Conservation (phyloP, 2,888 invertebrate species). For the Catonia carolina region DNA sequence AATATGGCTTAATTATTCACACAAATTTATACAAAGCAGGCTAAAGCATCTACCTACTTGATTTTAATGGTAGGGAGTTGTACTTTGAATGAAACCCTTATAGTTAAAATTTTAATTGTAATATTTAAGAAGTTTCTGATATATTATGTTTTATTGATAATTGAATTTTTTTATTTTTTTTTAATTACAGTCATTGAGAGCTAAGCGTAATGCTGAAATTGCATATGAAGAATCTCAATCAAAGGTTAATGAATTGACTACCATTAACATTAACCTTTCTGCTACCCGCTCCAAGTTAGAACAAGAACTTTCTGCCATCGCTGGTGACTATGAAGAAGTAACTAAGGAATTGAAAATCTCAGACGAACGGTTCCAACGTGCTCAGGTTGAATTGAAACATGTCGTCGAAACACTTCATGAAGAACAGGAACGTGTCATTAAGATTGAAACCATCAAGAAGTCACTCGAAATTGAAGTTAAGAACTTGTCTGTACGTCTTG, state of each 20-base stretch:
- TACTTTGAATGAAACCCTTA: no score
- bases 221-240: slow-evolving; percentile 84
- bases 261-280: slow-evolving; percentile 91
- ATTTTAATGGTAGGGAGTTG: no score
- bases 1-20: no score
- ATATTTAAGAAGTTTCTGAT: no score
- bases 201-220: slow-evolving; percentile 83
- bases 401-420: slow-evolving; percentile 90
- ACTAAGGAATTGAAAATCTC: slow-evolving; percentile 75
- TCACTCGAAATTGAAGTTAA: slow-evolving; percentile 95
- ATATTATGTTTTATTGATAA: no score
- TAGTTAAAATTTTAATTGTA: no score
- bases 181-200: slow-evolving; percentile 68
- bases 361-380: slow-evolving; percentile 93
- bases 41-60: no score
- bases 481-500: slow-evolving; percentile 85
- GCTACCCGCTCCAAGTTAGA: slow-evolving; percentile 93
- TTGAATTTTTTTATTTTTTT: no score
- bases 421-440: slow-evolving; percentile 93
- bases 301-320: slow-evolving; percentile 83
- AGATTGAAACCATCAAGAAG: slow-evolving; percentile 96
- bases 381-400: slow-evolving; percentile 86
- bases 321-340: slow-evolving; percentile 96
- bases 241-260: slow-evolving; percentile 90
- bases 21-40: no score